Evolutionary conservation across 2,113 vertebrate genomes (phyloP).

Genomic region (Delphinapterus leucas): DNA sequence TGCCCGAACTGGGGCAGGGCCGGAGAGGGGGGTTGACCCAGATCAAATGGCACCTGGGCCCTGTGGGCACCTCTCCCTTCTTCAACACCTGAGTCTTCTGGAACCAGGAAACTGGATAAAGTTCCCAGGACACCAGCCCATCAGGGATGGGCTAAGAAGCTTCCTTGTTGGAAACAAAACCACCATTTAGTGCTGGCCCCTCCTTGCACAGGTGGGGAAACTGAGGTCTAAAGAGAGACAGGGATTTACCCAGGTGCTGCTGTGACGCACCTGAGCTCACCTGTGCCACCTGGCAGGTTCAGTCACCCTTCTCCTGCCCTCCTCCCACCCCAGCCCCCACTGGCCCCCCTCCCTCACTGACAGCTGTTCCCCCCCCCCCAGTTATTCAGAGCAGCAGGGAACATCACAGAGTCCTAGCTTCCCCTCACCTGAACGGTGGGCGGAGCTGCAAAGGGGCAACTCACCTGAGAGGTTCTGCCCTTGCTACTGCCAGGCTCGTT

Average conservation of each 20-base stretch:
- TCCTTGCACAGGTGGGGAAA: neutral
- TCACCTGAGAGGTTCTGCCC: neutral
- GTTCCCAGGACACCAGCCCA: neutral
- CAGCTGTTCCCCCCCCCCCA: rapidly evolving
- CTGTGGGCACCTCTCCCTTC: neutral
- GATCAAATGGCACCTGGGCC: rapidly evolving
- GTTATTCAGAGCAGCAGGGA: too few relatives aligned
- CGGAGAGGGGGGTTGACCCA: neutral
- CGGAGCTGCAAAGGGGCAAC: rapidly evolving
- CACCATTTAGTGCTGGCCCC: neutral
- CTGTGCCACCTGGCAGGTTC: neutral
- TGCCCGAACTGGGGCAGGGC: neutral
- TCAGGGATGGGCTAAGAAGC: neutral
- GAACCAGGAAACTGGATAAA: neutral
- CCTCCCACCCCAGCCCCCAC: too few relatives aligned
- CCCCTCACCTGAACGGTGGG: neutral
- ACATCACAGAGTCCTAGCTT: neutral
- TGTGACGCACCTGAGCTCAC: neutral
- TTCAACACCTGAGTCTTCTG: neutral
- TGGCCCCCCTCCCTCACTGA: neutral
- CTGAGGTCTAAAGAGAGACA: constrained; percentile 30
- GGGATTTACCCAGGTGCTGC: constrained; percentile 18
- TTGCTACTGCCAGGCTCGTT: neutral
- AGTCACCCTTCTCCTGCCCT: neutral
- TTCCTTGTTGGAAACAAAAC: neutral